phyloP scores from a whole-genome alignment of 2,113 vertebrate genomes.

The Colossoma macropomum region DNA sequence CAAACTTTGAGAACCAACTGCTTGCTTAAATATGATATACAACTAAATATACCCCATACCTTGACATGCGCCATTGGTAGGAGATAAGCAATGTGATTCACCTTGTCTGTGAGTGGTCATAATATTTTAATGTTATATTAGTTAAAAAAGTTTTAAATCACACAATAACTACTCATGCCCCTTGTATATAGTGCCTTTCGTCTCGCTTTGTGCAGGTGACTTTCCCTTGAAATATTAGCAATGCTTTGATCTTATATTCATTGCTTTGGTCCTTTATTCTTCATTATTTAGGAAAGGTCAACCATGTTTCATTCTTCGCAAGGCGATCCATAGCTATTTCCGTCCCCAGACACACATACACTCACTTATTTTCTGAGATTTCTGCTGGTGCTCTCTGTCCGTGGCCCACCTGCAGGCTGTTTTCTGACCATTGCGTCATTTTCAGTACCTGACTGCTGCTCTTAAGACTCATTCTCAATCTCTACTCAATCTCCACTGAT shows the following conservation, averaged over 20 bases:
- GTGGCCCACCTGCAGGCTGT: neutral
- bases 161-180: neutral
- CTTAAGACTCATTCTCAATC: neutral
- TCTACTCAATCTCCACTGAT: neutral
- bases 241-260: neutral
- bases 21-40: too few relatives aligned
- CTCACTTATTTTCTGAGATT: neutral
- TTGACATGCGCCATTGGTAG: too few relatives aligned
- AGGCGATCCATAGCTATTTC: neutral
- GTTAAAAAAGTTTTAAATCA: too few relatives aligned
- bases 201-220: neutral
- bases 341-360: neutral
- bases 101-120: too few relatives aligned
- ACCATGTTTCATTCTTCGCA: neutral
- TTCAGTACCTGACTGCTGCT: neutral
- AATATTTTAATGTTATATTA: too few relatives aligned
- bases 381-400: neutral
- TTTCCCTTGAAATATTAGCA: neutral
- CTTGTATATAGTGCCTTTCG: neutral
- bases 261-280: neutral
- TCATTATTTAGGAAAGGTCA: neutral
- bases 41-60: too few relatives aligned
- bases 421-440: neutral
- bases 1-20: too few relatives aligned
- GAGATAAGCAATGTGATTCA: too few relatives aligned